Conservation (phyloP, 1,140 invertebrate genomes). For the Metopolophium dirhodum region DNA sequence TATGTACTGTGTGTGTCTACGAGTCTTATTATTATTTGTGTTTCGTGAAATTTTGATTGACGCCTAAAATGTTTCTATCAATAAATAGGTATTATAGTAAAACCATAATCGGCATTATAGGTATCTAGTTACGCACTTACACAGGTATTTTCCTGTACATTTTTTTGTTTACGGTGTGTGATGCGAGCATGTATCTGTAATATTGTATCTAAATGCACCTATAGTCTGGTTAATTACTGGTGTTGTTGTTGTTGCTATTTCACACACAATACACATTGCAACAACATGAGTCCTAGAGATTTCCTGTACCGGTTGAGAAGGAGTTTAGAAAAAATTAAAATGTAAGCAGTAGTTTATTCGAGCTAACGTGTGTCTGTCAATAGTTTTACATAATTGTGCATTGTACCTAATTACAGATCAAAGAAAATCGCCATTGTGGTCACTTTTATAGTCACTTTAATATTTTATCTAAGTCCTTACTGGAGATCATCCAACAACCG, state of each 20-base stretch:
- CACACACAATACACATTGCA: background rate
- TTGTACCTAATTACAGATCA: slow-evolving; percentile 21
- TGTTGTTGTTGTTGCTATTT: background rate
- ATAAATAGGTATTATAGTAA: background rate
- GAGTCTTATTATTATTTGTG: background rate
- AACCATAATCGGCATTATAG: background rate
- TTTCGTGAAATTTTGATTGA: background rate
- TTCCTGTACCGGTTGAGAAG: slow-evolving; percentile 52
- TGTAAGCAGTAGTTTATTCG: slow-evolving; percentile 8
- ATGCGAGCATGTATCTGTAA: background rate
- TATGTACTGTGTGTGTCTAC: background rate
- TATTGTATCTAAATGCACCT: background rate
- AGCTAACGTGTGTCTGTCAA: background rate
- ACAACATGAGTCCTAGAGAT: slow-evolving; percentile 46
- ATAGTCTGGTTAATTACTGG: background rate
- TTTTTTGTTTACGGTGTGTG: background rate
- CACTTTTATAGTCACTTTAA: background rate
- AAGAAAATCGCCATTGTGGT: slow-evolving; percentile 40
- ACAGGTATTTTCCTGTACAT: background rate
- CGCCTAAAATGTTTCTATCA: background rate
- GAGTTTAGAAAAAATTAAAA: slow-evolving; percentile 57
- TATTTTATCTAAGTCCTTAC: slow-evolving; percentile 40
- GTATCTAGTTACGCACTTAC: background rate
- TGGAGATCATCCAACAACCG: background rate
- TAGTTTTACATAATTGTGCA: background rate